Conservation (phyloP, 2,888 invertebrate species). For the Theretra japonica region DNA sequence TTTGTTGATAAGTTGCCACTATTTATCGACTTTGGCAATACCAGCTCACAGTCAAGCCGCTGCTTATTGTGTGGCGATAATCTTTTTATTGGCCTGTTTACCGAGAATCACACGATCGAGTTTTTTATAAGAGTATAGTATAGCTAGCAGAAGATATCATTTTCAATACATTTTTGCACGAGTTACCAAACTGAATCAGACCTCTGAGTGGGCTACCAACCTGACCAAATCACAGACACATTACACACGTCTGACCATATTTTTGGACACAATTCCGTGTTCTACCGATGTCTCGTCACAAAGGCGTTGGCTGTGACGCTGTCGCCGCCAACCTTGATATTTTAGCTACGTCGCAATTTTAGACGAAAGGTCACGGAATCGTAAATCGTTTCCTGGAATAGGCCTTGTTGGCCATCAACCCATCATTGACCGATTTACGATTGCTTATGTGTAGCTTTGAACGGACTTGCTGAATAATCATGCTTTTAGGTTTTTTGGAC, state of each 20-base stretch:
- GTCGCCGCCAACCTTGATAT: slow-evolving; percentile 19
- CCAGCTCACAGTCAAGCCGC: too few species aligned
- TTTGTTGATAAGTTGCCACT: too few species aligned
- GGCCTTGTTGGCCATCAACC: slow-evolving; percentile 23
- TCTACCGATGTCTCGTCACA: slow-evolving; percentile 17
- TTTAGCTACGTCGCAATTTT: slow-evolving; percentile 30
- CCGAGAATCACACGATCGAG: too few species aligned
- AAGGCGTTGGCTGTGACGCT: slow-evolving; percentile 30
- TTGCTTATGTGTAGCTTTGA: not conserved
- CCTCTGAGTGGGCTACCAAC: not conserved
- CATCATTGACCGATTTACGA: slow-evolving; percentile 25
- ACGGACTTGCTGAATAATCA: not conserved
- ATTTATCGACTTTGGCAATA: too few species aligned
- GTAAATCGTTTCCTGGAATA: slow-evolving; percentile 24
- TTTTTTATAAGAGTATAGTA: too few species aligned
- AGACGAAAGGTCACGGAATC: slow-evolving; percentile 27
- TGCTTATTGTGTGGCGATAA: too few species aligned
- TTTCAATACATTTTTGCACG: not conserved
- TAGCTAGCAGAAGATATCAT: too few species aligned
- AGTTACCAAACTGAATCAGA: not conserved
- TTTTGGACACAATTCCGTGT: slow-evolving; percentile 9
- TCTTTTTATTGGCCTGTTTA: too few species aligned
- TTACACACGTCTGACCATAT: slow-evolving; percentile 11
- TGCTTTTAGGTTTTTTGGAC: too few species aligned
- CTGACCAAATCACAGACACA: slow-evolving; percentile 1